A percentile compares a stretch with the other conserved stretches of the same genome.
phyloP scores from a whole-genome alignment of 2,888 invertebrate species.

The Tolmerus cingulatus region DNA sequence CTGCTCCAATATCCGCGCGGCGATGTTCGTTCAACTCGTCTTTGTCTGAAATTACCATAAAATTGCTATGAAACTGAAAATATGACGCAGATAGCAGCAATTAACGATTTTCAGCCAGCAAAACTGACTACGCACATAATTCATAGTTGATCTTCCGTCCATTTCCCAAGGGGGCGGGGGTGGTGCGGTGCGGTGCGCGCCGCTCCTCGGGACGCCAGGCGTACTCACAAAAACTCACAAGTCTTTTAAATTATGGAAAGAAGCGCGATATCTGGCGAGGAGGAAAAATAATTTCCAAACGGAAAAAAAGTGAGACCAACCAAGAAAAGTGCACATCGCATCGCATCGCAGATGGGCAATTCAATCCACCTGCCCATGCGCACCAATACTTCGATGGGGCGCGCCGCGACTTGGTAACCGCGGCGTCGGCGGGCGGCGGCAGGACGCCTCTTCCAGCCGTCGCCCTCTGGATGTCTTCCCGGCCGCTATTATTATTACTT shows the following conservation, averaged over 20 bases:
- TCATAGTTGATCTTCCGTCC: conserved; percentile 35
- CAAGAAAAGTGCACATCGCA: conserved; percentile 24
- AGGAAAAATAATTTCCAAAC: conserved; percentile 31
- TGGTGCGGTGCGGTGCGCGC: not conserved
- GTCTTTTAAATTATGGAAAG: conserved; percentile 40
- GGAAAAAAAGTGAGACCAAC: conserved; percentile 1
- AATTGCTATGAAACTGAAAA: conserved; percentile 35
- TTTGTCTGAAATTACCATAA: conserved; percentile 38
- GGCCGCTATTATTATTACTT: conserved; percentile 34
- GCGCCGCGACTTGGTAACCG: not conserved
- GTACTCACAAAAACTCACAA: conserved; percentile 28
- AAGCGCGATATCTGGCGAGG: conserved; percentile 21
- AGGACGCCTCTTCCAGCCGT: not conserved
- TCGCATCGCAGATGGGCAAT: conserved; percentile 7
- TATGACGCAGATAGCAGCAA: conserved; percentile 29
- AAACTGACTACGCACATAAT: conserved; percentile 43
- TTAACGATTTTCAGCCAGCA: conserved; percentile 41
- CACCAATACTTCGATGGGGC: conserved; percentile 22
- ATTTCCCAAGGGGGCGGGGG: not conserved
- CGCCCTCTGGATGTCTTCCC: not conserved
- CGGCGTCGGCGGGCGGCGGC: not conserved
- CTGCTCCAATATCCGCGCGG: conserved; percentile 10
- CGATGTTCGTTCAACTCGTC: conserved; percentile 34
- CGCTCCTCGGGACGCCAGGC: not conserved
- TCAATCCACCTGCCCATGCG: conserved; percentile 41